Conservation (phyloP, 2,113 vertebrate genomes). For the Hippopotamus amphibius region DNA sequence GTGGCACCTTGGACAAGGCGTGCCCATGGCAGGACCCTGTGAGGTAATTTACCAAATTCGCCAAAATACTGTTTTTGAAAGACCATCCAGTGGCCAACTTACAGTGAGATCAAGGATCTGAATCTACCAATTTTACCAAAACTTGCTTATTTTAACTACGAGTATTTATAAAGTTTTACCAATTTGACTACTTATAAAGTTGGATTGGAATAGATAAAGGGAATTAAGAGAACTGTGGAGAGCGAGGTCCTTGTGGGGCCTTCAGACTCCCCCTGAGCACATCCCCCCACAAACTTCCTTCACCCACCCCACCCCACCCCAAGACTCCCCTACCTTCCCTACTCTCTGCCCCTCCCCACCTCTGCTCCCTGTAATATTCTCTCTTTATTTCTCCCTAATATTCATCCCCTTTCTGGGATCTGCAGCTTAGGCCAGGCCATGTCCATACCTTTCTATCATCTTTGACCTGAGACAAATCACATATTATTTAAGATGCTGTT, state of each 20-base stretch:
- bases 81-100: neutral
- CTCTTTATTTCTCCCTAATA: neutral
- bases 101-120: neutral
- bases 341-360: accelerated
- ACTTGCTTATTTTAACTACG: neutral
- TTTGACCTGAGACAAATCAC: neutral
- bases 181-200: neutral
- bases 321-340: neutral
- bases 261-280: too few relatives aligned
- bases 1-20: too few relatives aligned
- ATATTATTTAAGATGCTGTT: neutral
- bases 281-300: too few relatives aligned
- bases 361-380: accelerated
- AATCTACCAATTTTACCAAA: neutral
- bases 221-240: neutral
- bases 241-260: accelerated
- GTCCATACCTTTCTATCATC: neutral
- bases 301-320: accelerated
- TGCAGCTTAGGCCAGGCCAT: too few relatives aligned
- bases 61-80: neutral
- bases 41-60: neutral
- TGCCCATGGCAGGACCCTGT: neutral
- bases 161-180: neutral
- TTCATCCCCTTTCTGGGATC: neutral
- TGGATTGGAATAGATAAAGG: neutral